Conservation (phyloP, 1,140 invertebrate genomes). For the Colletes gigas region DNA sequence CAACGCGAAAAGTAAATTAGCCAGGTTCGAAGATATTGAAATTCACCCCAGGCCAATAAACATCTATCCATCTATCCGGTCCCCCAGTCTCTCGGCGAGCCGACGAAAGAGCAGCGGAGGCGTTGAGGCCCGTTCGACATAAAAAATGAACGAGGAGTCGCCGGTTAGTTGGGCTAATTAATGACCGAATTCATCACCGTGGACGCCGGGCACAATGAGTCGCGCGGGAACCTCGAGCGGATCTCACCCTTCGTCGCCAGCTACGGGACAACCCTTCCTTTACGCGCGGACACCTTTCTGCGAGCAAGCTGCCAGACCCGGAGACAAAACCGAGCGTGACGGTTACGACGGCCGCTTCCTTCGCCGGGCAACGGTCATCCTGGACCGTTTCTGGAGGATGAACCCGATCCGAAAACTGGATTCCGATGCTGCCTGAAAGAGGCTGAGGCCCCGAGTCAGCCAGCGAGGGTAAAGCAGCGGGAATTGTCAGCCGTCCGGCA, state of each 20-base stretch:
- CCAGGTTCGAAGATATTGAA: too few relatives aligned
- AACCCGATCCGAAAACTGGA: slow-evolving; percentile 80
- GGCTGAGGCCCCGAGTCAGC: slow-evolving; percentile 20
- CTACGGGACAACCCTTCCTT: slow-evolving; percentile 46
- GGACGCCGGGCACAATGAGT: slow-evolving; percentile 39
- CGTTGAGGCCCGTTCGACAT: slow-evolving; percentile 7
- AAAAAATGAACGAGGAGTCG: slow-evolving; percentile 50
- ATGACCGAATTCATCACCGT: slow-evolving; percentile 54
- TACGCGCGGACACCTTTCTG: slow-evolving; percentile 34
- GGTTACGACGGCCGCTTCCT: slow-evolving; percentile 24
- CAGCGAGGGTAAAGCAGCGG: slow-evolving; percentile 31
- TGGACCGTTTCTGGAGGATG: slow-evolving; percentile 76
- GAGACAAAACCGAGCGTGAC: slow-evolving; percentile 59
- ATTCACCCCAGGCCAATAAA: too few relatives aligned
- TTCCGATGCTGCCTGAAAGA: slow-evolving; percentile 67
- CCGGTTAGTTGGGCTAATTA: slow-evolving; percentile 45
- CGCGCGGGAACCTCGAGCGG: slow-evolving; percentile 17
- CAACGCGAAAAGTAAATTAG: too few relatives aligned
- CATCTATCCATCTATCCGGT: too few relatives aligned
- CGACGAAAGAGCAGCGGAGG: neutral
- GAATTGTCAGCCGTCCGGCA: neutral
- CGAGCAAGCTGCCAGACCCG: slow-evolving; percentile 26
- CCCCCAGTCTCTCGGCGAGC: neutral
- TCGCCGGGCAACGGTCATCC: slow-evolving; percentile 66
- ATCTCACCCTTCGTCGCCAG: slow-evolving; percentile 11